These are phyloP conservation scores for Falco naumanni DNA, from an alignment of 2,797 vertebrate species.

Conservation along the genomic window DNA sequence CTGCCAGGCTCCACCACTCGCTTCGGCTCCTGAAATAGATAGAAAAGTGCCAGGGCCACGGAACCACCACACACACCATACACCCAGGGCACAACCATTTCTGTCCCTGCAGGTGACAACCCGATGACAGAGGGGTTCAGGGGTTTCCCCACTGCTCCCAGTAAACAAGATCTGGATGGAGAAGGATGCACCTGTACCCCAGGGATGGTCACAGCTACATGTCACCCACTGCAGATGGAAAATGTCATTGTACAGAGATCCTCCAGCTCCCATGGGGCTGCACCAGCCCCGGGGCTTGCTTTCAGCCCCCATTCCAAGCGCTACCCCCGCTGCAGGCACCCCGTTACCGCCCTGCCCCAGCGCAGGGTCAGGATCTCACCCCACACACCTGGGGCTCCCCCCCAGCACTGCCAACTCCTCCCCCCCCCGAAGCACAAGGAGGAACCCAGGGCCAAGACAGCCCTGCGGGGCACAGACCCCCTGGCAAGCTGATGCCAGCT, in stretches of 20 bases:
- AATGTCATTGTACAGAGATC: background rate
- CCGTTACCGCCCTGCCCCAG: background rate
- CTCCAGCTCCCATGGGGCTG: background rate
- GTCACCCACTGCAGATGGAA: background rate
- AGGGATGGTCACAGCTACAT: background rate
- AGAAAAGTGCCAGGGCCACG: fast-evolving
- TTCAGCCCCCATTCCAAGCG: background rate
- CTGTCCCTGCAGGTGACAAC: background rate
- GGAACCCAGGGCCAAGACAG: no score
- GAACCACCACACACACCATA: background rate
- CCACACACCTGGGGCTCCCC: fast-evolving
- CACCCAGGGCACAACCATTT: background rate
- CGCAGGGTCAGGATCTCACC: background rate
- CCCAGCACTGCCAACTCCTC: background rate
- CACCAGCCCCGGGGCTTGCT: background rate
- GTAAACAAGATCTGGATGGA: background rate
- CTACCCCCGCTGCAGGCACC: background rate
- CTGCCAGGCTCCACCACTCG: background rate
- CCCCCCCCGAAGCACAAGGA: background rate
- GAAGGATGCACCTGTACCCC: background rate
- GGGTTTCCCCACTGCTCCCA: background rate
- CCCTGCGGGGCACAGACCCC: fast-evolving
- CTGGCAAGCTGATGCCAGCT: background rate
- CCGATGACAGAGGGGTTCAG: no score
- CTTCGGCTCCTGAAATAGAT: background rate